Conservation (phyloP, 2,797 vertebrate genomes). For the Pteropus rufus region DNA sequence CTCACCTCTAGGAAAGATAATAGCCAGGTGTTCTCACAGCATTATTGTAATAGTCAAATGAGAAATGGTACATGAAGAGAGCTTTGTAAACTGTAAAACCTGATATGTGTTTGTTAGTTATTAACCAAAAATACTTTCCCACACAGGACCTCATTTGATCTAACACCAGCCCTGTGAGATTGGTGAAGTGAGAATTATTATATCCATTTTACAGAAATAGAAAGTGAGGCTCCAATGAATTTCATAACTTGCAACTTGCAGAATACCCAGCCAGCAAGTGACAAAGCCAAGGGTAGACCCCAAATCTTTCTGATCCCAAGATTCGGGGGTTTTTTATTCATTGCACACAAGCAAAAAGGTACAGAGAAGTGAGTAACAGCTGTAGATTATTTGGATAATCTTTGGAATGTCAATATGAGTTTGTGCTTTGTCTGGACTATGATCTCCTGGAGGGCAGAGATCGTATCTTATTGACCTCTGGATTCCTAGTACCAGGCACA, state of each 20-base stretch:
- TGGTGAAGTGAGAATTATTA: neutral
- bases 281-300: neutral
- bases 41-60: neutral
- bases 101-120: neutral
- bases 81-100: neutral
- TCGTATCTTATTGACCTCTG: neutral
- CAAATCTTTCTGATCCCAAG: neutral
- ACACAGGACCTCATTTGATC: neutral
- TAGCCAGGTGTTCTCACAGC: neutral
- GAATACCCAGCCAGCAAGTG: neutral
- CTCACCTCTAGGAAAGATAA: neutral
- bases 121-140: neutral
- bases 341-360: neutral
- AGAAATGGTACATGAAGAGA: neutral
- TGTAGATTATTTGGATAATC: neutral
- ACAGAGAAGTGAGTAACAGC: neutral
- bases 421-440: neutral
- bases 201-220: constrained; percentile 1
- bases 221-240: neutral
- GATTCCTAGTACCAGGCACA: neutral
- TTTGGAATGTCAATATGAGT: neutral
- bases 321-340: neutral
- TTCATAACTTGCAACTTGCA: neutral
- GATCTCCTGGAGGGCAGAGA: neutral
- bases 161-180: neutral